Base-by-base conservation (phyloP, 37 sponge, comb jelly and placozoan species). In the Spongilla lacustris region DNA sequence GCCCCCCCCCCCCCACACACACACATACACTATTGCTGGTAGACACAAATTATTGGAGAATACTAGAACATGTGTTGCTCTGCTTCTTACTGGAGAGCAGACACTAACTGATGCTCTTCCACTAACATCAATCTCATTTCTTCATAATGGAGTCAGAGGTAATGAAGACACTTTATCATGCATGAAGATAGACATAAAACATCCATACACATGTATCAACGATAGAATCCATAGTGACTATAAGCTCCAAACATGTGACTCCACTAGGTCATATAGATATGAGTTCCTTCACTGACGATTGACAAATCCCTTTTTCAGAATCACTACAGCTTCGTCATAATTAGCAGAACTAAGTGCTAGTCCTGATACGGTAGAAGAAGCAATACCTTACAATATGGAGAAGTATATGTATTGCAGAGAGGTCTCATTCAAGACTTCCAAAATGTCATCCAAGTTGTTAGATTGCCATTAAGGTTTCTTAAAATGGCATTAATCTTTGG, bases 361-460 rank as follows among this genome's bases (percentile, higher is more conserved):
- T 17, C 69, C 71, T 33, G 69, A 67, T 21, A 81, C 67, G 9
- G 82, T 30, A 27, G 27, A 24, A n/a, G 69, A 3, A 35, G 82
- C 69, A 68, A 8, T 21, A 4, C 38, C 38, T 31, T 67, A 34
- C 32, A 81, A 11, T 25, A 81, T 69, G 4, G 82, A 81, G 46
- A 21, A 22, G 13, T 17, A 24, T 81, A 67, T 25, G 10, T 46
- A 46, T 46, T 46, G 46, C 46, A 10, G 46, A 46, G 8, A 46
- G 46, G 46, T 29, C 33, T 28, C 4, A 83, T 58, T 17, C 74
- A 37, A 3, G 83, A 73, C 33, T 71, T 74, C 83, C 83, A 83
- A 73, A 83, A 83, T 48, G 83, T 71, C 48, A 74, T 83, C 83
- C 83, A 83, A 24, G 22, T 58, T 4, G 83, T 58, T 2, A 83